These are phyloP conservation scores for Percopsis omiscomaycus DNA, from an alignment of 2,797 vertebrate genomes.

Conservation along the genomic window DNA sequence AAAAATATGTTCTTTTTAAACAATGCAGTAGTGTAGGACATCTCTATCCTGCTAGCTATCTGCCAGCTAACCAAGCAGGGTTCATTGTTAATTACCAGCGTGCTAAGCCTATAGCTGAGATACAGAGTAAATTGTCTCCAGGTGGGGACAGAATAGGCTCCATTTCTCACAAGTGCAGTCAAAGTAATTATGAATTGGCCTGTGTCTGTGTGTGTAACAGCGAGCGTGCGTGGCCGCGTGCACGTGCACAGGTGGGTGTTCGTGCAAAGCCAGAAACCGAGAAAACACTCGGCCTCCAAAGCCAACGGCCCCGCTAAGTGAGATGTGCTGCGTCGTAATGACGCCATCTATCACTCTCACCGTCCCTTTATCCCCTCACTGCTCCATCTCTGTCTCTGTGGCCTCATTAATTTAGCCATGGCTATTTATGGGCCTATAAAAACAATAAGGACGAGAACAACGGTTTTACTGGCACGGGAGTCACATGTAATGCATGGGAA, in stretches of 20 bases:
- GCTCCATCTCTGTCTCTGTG: conserved; percentile 67
- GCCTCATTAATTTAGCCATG: conserved; percentile 72
- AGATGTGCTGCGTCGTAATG: conserved; percentile 74
- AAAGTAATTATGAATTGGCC: conserved; percentile 70
- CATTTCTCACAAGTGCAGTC: conserved; percentile 70
- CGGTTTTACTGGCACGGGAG: conserved; percentile 57
- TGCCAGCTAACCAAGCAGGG: conserved; percentile 51
- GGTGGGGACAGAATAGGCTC: conserved; percentile 73
- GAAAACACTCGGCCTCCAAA: conserved; percentile 68
- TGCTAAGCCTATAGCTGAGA: conserved; percentile 58
- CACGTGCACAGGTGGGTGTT: background rate
- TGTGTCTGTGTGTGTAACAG: conserved; percentile 34
- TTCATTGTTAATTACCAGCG: conserved; percentile 72
- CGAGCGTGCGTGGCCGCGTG: conserved; percentile 7
- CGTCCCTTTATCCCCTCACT: conserved; percentile 65
- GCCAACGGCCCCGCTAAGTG: conserved; percentile 71
- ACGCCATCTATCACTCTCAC: conserved; percentile 77
- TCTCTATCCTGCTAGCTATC: conserved; percentile 31
- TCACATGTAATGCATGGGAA: conserved; percentile 57
- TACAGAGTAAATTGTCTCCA: conserved; percentile 76
- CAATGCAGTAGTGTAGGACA: conserved; percentile 51
- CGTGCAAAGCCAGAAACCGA: conserved; percentile 33
- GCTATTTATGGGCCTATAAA: conserved; percentile 74
- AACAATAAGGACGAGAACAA: conserved; percentile 68
- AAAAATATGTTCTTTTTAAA: conserved; percentile 43